Base-by-base conservation (phyloP, 2,113 vertebrate genomes). In the Dermatemys mawii region DNA sequence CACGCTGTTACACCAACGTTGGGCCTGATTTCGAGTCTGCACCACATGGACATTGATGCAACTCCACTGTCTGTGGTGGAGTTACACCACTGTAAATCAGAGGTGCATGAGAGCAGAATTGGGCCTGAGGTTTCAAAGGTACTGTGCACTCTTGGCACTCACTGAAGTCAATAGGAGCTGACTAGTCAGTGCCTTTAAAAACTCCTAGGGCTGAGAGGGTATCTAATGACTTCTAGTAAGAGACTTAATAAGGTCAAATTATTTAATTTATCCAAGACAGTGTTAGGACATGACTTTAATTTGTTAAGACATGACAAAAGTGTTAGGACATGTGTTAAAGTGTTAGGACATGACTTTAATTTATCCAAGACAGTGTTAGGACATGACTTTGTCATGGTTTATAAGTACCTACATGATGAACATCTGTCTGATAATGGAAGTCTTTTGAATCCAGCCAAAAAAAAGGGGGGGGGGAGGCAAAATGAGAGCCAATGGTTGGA, bases 1-100 rank as follows among this genome's bases (percentile, higher is more conserved):
- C 27, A 29, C 9, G 27, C 1, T 1, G 19, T 0, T 22, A 26
- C 12, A 51, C 26, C 57, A 8, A 35, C 57, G n/a, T 48, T 0
- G 1, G 80, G 8, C 49, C 3, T 46, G 50, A 17, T 86, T 83
- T 79, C 38, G 27, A 91, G 21, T 9, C 49, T 44, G 32, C 5
- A 1, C 8, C 85, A 57, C 55, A 13, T 1, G 19, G 63, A n/a
- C 35, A n/a, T 9, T 67, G 35, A 17, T 19, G 35, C 4, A 67
- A 67, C 35, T n/a, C 63, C 35, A 4, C 4, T 8, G 35, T 38
- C n/a, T 70, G 63, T 70, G 19, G 35, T 22, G 35, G 19, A 38
- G 63, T 70, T n/a, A 38, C 19, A 38, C 63, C 9, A 22, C 19
- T 22, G n/a, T 70, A 5, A 8, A 38, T 21, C 16, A 78, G 83